phyloP scores from a whole-genome alignment of 2,797 vertebrate genomes.

The Manis pentadactyla region DNA sequence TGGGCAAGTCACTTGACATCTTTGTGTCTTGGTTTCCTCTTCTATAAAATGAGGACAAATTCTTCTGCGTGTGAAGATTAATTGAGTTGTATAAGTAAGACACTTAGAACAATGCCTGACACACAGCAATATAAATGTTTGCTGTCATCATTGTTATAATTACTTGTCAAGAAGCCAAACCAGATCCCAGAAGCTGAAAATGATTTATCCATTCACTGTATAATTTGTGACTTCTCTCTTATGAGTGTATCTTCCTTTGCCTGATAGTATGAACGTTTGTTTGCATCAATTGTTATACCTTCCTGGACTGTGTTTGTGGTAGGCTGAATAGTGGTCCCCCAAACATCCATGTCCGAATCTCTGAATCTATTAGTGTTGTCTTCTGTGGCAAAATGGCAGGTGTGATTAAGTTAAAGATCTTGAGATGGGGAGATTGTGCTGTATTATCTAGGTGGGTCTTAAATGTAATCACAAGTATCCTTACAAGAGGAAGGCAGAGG shows the following conservation, averaged over 20 bases:
- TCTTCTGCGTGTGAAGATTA: not conserved
- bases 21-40: constrained; percentile 26
- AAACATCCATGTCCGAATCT: not conserved
- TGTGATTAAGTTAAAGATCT: not conserved
- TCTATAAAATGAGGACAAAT: not conserved
- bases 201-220: not conserved
- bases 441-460: not conserved
- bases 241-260: not conserved
- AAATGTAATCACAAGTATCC: not conserved
- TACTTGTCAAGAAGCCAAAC: constrained; percentile 15
- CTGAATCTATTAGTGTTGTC: not conserved
- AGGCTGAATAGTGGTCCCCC: not conserved
- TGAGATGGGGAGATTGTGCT: not conserved
- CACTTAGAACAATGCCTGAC: not conserved
- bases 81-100: not conserved
- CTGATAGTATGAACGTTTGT: not conserved
- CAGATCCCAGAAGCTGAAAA: constrained; percentile 14
- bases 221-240: constrained; percentile 25
- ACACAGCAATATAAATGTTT: not conserved
- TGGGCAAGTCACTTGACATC: not conserved
- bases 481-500: not conserved
- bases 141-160: not conserved
- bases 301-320: not conserved
- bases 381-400: not conserved
- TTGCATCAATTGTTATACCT: not conserved